These are phyloP conservation scores for Monopis laevigella DNA, from an alignment of 2,888 invertebrate species.

Conservation along the genomic window DNA sequence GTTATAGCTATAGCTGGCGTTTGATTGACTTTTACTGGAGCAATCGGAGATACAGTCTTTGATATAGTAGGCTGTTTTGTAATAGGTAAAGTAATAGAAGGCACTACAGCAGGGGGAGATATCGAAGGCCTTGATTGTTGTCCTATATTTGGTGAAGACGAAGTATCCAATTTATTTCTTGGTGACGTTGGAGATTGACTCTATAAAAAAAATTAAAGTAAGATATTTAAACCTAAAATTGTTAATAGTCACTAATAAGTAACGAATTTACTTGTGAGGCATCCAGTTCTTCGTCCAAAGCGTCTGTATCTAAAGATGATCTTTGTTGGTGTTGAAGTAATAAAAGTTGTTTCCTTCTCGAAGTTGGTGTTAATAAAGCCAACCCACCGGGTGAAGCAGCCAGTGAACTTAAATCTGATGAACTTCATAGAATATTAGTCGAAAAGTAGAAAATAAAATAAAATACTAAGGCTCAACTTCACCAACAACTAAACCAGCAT, in stretches of 20 bases:
- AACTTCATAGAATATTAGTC: no score
- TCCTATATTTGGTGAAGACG: constrained; percentile 40
- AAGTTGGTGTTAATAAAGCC: constrained; percentile 78
- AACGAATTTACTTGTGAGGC: constrained; percentile 59
- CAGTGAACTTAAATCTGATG: constrained; percentile 58
- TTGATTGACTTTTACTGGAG: constrained; percentile 39
- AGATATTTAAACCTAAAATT: neutral
- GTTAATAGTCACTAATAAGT: neutral
- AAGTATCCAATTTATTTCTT: constrained; percentile 56
- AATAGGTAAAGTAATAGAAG: constrained; percentile 48
- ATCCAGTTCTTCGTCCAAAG: constrained; percentile 76
- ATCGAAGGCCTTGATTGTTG: constrained; percentile 43
- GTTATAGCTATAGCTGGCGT: constrained; percentile 69
- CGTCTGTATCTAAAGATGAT: constrained; percentile 87
- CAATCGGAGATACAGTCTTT: constrained; percentile 38
- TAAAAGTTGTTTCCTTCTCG: constrained; percentile 79
- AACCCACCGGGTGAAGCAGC: constrained; percentile 65
- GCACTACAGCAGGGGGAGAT: constrained; percentile 58
- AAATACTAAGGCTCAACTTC: no score
- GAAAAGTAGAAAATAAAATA: no score
- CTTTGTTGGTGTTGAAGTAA: constrained; percentile 85
- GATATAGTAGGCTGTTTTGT: constrained; percentile 57
- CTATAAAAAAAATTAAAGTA: constrained; percentile 28
- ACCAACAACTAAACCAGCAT: no score
- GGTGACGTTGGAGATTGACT: constrained; percentile 64